These are phyloP conservation scores for Sympetrum striolatum DNA, from an alignment of 2,888 invertebrate genomes.

Conservation along the genomic window DNA sequence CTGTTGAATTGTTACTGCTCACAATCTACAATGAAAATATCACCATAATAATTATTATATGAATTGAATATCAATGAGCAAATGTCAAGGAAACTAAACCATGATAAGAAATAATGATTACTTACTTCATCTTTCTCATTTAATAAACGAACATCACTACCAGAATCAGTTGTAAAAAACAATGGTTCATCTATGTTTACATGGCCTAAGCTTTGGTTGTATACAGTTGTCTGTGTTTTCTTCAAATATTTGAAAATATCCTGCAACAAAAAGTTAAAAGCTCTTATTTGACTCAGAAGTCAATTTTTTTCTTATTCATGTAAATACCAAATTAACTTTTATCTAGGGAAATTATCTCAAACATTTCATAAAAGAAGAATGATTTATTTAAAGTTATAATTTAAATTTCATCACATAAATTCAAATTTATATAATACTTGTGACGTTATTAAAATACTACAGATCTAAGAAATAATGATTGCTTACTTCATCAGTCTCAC, in stretches of 20 bases:
- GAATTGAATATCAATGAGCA: background rate
- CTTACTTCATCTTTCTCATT: constrained; percentile 30
- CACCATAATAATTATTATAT: no score
- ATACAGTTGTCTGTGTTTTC: background rate
- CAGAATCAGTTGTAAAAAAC: background rate
- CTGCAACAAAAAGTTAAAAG: background rate
- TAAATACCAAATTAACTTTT: no score
- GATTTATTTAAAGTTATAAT: no score
- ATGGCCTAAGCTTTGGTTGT: background rate
- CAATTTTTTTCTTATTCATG: no score
- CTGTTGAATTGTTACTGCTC: background rate
- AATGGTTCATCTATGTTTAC: constrained; percentile 5
- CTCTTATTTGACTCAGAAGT: no score
- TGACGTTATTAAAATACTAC: no score
- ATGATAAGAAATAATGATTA: background rate
- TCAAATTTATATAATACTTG: no score
- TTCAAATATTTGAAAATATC: background rate
- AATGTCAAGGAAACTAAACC: background rate
- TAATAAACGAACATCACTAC: background rate
- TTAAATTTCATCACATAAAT: no score
- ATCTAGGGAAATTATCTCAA: no score
- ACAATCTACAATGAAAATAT: background rate
- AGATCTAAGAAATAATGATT: background rate
- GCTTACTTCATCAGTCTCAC: constrained; percentile 25
- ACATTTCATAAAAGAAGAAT: no score